phyloP scores from a whole-genome alignment of 2,113 vertebrate species.

The Oreotrochilus melanogaster region DNA sequence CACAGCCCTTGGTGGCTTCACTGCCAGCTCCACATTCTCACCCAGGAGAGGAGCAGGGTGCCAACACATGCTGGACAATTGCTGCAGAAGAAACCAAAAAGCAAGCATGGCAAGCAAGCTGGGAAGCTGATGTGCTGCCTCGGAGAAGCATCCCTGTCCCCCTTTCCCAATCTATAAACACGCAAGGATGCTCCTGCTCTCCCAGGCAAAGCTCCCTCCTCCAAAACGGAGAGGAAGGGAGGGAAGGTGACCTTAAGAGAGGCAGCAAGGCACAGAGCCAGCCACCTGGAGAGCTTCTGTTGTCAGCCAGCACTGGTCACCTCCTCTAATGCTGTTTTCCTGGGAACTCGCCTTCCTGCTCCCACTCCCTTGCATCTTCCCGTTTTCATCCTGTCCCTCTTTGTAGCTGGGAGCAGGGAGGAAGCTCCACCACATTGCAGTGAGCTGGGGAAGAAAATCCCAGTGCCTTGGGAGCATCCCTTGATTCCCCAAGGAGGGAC shows the following conservation, averaged over 20 bases:
- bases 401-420: background rate
- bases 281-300: background rate
- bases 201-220: background rate
- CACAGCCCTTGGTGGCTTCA: background rate
- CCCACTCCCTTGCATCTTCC: background rate
- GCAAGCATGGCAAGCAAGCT: accelerated
- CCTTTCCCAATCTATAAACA: background rate
- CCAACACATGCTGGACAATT: background rate
- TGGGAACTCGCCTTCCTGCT: background rate
- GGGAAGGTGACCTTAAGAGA: background rate
- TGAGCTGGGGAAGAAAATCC: background rate
- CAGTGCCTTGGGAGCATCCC: background rate
- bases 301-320: accelerated
- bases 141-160: accelerated
- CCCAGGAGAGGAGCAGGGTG: background rate
- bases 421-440: accelerated
- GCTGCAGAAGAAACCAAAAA: background rate
- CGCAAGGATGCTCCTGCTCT: accelerated
- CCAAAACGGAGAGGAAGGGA: background rate
- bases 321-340: background rate
- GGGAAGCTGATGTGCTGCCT: accelerated
- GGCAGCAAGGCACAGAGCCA: background rate
- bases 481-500: background rate
- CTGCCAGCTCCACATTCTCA: background rate
- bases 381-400: accelerated